Conservation (phyloP, 2,888 invertebrate genomes). For the Gymnosoma rotundatum region DNA sequence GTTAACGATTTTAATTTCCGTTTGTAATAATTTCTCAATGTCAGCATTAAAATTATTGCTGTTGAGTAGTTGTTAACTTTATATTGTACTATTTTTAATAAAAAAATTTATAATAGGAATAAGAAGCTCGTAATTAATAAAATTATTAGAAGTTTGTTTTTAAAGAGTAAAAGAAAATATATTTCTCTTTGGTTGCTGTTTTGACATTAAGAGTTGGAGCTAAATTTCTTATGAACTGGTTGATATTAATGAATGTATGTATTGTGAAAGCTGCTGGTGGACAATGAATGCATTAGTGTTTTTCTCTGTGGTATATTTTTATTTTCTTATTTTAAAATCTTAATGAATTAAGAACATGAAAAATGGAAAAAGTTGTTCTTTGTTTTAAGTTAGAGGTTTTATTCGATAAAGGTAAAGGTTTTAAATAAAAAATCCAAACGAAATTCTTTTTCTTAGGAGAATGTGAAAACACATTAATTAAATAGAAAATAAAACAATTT, state of each 20-base stretch:
- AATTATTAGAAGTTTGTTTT: slow-evolving; percentile 17
- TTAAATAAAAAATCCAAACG: too few relatives aligned
- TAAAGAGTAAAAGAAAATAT: not conserved
- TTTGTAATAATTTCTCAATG: slow-evolving; percentile 80
- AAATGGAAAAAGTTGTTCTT: not conserved
- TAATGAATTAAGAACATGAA: slow-evolving; percentile 23
- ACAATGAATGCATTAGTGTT: not conserved
- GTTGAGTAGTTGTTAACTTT: slow-evolving; percentile 39
- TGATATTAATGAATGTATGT: not conserved
- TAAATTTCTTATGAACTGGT: slow-evolving; percentile 24
- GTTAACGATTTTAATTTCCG: slow-evolving; percentile 80
- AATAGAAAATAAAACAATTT: too few relatives aligned
- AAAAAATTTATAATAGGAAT: not conserved
- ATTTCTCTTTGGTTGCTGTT: slow-evolving; percentile 42
- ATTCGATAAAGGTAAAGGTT: not conserved
- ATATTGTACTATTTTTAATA: not conserved
- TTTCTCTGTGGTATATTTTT: not conserved
- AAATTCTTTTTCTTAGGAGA: too few relatives aligned
- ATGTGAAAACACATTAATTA: too few relatives aligned
- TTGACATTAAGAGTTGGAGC: slow-evolving; percentile 24
- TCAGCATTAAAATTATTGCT: slow-evolving; percentile 67
- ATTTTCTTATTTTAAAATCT: not conserved
- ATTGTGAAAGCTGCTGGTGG: not conserved
- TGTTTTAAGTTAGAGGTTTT: not conserved
- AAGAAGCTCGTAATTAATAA: slow-evolving; percentile 14